Evolutionary conservation across 1,140 invertebrate species (phyloP), one percentile per base, ranked within the genome.

Genomic region (Cydia amplana): DNA sequence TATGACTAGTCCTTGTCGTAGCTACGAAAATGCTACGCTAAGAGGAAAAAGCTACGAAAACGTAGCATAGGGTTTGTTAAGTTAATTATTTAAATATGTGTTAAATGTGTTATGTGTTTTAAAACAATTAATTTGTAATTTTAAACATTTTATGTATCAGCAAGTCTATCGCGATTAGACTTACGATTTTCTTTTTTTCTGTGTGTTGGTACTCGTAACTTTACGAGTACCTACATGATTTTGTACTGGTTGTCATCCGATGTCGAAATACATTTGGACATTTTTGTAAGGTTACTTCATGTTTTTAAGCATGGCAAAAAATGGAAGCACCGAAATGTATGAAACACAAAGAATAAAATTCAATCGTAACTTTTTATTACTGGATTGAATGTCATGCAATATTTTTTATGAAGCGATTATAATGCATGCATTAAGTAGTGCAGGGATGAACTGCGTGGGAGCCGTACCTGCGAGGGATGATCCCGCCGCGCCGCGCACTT

Each of bases 391-490:
- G 55, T 60, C 55, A 7, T 60, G 18, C 55, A 9, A 60, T 60
- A 20, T 60, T 51, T 60, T 60, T 60, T 60, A 60, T 23, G 18
- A 1, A 60, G 55, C 18, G 18, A 60, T 60, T 60, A 60, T 60
- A 60, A 60, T 60, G 20, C 55, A 60, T 60, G 55, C 55, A 60
- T 60, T 23, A 60, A 60, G 55, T 60, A 60, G 55, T 20, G 65
- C 36, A 65, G 64, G 25, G 32, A 70, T 36, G 28, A 32, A 36
- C 28, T 18, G 65, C 65, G 65, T 70, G 65, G 65, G 65, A 70
- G 65, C 65, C 28, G 16, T 70, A 70, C 65, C 65, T 70, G 65
- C 65, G 65, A 10, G 65, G 28, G 65, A n/a, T 10, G 36, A 70
- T 36, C 64, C 28, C 64, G 64, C 3, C 10, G 10, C 64, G 64